Percentiles rank a stretch among this genome's conserved stretches.
Conservation (phyloP, 1,140 invertebrate species). For the Macrotrachela quadricornifera region DNA sequence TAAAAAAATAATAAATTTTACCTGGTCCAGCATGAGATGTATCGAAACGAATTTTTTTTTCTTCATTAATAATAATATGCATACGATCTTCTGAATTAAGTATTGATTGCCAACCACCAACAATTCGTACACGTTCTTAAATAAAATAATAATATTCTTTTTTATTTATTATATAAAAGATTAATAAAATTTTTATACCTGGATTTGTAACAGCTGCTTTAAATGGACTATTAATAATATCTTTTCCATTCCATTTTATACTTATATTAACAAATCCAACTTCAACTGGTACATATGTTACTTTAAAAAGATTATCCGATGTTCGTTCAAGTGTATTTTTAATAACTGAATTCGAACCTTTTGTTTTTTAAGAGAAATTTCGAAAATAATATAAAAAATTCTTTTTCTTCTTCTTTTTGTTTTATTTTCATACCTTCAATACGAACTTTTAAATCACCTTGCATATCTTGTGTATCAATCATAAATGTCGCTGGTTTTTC, state of each 20-base stretch:
- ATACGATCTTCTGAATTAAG: slow-evolving; percentile 49
- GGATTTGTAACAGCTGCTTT: slow-evolving; percentile 47
- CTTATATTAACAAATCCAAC: slow-evolving; percentile 48
- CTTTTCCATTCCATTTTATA: slow-evolving; percentile 43
- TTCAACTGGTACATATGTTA: slow-evolving; percentile 46
- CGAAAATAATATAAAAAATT: too few relatives aligned
- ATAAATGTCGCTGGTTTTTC: slow-evolving; percentile 27
- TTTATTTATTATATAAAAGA: too few relatives aligned
- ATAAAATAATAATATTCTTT: too few relatives aligned
- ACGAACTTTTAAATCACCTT: slow-evolving; percentile 10
- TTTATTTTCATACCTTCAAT: too few relatives aligned
- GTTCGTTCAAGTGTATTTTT: slow-evolving; percentile 36
- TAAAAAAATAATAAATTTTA: slow-evolving; percentile 11
- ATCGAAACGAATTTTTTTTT: slow-evolving; percentile 40
- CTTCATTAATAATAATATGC: slow-evolving; percentile 39
- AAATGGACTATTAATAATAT: slow-evolving; percentile 42
- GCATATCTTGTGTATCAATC: slow-evolving; percentile 29
- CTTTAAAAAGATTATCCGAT: slow-evolving; percentile 37
- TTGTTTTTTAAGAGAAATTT: slow-evolving; percentile 1
- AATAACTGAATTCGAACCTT: slow-evolving; percentile 43
- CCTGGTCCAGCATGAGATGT: slow-evolving; percentile 42
- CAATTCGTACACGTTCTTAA: slow-evolving; percentile 26
- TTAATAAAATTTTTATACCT: too few relatives aligned
- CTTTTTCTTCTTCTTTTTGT: too few relatives aligned
- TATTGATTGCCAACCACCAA: slow-evolving; percentile 46